phyloP scores from a whole-genome alignment of 1,140 invertebrate species.

The Hycleus cichorii region DNA sequence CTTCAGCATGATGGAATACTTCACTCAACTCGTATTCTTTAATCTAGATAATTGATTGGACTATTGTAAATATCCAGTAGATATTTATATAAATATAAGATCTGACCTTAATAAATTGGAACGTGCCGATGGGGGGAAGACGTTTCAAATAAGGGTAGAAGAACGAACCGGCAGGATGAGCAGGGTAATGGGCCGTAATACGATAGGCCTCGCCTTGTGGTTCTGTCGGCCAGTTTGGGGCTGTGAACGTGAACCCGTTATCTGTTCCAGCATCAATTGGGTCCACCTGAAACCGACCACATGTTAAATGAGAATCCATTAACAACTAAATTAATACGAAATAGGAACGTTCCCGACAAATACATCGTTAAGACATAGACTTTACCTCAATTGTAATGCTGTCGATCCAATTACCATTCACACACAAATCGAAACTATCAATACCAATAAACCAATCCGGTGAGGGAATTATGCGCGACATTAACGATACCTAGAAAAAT shows the following conservation, averaged over 20 bases:
- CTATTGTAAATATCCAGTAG: background rate
- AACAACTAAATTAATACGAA: too few relatives aligned
- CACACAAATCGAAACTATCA: slow-evolving; percentile 84
- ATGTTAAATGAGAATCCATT: slow-evolving; percentile 1
- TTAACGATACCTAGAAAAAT: slow-evolving; percentile 66
- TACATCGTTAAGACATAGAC: slow-evolving; percentile 3
- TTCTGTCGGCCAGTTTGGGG: slow-evolving; percentile 85
- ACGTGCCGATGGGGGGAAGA: slow-evolving; percentile 83
- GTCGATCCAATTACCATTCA: slow-evolving; percentile 91
- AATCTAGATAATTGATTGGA: slow-evolving; percentile 48
- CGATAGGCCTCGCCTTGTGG: slow-evolving; percentile 83
- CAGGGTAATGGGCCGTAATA: slow-evolving; percentile 85
- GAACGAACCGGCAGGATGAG: slow-evolving; percentile 89
- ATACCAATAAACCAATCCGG: slow-evolving; percentile 98
- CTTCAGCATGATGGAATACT: slow-evolving; percentile 71
- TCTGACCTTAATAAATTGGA: slow-evolving; percentile 79
- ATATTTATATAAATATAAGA: background rate
- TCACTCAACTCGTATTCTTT: slow-evolving; percentile 80
- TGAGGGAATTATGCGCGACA: slow-evolving; percentile 83
- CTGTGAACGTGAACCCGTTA: slow-evolving; percentile 94
- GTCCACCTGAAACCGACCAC: slow-evolving; percentile 58
- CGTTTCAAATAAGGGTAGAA: slow-evolving; percentile 83
- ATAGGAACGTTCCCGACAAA: background rate
- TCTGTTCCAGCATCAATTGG: slow-evolving; percentile 95
- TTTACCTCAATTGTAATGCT: slow-evolving; percentile 81